phyloP scores from a whole-genome alignment of 2,113 vertebrate genomes.

The Acrocephalus arundinaceus region DNA sequence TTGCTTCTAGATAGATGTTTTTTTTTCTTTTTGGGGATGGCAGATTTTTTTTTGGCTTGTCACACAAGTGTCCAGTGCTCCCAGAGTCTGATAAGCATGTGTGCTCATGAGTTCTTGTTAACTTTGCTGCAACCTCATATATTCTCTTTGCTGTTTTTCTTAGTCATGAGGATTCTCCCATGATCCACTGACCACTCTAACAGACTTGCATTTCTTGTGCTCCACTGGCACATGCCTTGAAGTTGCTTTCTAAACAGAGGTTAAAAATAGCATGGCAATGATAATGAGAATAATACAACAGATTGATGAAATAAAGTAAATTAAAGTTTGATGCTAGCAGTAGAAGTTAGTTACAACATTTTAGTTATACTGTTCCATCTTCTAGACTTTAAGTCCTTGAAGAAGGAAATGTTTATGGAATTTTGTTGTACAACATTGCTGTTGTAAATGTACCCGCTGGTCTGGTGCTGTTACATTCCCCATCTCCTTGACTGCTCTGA shows the following conservation, averaged over 20 bases:
- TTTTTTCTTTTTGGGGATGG: background rate
- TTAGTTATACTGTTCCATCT: background rate
- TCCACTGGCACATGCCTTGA: background rate
- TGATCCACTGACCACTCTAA: background rate
- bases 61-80: background rate
- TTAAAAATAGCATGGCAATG: background rate
- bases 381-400: background rate
- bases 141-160: background rate
- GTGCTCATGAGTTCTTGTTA: background rate
- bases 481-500: background rate
- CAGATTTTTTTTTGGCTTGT: background rate
- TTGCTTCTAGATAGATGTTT: background rate
- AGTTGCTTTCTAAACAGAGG: background rate
- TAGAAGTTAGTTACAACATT: background rate
- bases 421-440: background rate
- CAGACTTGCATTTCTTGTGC: background rate
- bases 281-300: background rate
- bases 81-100: background rate
- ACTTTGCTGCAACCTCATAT: background rate
- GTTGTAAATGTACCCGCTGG: background rate
- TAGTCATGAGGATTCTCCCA: background rate
- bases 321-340: background rate
- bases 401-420: background rate
- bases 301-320: background rate
- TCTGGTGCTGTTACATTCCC: background rate